Percentiles rank a stretch among this genome's conserved stretches.
Conservation (phyloP, 53 echinoderm and acorn worm genomes). For the Stichopus horrens region DNA sequence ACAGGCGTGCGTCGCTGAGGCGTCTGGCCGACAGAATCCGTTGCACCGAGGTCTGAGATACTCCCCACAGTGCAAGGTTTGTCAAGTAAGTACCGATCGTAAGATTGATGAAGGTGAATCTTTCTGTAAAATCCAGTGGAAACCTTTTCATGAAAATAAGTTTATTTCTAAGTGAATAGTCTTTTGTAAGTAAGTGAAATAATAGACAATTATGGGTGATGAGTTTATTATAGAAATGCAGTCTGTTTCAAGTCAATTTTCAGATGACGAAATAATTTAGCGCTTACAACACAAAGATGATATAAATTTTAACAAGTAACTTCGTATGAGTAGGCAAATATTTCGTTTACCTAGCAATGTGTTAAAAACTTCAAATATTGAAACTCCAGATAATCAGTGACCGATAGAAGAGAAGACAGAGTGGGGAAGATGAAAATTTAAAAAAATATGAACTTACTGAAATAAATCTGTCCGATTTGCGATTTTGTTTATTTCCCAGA, state of each 20-base stretch:
- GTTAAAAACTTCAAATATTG: background rate
- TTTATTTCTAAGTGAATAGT: too few species aligned
- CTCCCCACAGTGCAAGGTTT: constrained; percentile 22
- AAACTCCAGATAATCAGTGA: background rate
- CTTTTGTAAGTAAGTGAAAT: too few species aligned
- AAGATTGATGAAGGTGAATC: constrained; percentile 11
- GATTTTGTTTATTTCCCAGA: constrained; percentile 19
- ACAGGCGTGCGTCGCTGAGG: background rate
- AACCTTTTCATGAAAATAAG: background rate
- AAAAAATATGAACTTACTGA: background rate
- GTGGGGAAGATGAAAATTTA: too few species aligned
- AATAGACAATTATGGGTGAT: too few species aligned
- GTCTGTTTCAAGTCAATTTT: background rate
- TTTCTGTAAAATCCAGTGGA: constrained; percentile 15
- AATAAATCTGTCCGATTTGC: constrained; percentile 13
- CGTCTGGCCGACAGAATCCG: constrained; percentile 17
- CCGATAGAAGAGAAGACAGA: background rate
- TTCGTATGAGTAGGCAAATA: too few species aligned
- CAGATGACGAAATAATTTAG: background rate
- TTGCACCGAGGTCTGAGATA: constrained; percentile 19
- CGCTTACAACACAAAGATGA: too few species aligned
- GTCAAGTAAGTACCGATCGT: background rate
- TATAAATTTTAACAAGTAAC: too few species aligned
- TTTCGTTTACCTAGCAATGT: too few species aligned
- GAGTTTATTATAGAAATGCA: background rate